These are phyloP conservation scores for Ammospiza maritima DNA, from an alignment of 2,797 vertebrate species.

Conservation along the genomic window DNA sequence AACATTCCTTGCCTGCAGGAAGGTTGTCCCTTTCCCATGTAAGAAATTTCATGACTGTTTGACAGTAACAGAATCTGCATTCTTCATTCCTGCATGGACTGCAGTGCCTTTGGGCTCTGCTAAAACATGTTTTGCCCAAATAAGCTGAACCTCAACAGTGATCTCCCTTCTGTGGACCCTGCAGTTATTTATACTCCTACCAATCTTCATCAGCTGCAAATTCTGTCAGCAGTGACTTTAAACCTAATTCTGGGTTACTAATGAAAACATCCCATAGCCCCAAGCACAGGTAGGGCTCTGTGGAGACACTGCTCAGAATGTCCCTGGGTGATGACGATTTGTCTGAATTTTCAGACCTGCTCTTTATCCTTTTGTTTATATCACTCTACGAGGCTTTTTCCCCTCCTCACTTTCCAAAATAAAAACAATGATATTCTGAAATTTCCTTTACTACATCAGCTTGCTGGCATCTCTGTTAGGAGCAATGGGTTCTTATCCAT, in stretches of 20 bases:
- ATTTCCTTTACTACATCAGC: background rate
- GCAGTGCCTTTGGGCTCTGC: background rate
- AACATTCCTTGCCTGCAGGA: background rate
- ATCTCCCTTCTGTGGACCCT: background rate
- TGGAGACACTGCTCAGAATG: background rate
- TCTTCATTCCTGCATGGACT: background rate
- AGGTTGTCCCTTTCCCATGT: background rate
- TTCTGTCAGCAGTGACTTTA: background rate
- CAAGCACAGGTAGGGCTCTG: background rate
- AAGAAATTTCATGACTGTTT: background rate
- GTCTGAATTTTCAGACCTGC: background rate
- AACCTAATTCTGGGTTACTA: background rate
- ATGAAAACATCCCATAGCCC: background rate
- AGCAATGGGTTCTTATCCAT: background rate
- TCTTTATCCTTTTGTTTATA: background rate
- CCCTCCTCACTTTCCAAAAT: background rate
- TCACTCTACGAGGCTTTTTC: background rate
- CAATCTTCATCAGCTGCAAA: constrained; percentile 7
- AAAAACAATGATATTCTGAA: background rate
- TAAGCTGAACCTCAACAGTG: background rate
- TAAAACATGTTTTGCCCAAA: background rate
- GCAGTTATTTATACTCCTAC: constrained; percentile 26
- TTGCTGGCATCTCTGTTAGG: background rate
- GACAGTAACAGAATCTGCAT: background rate
- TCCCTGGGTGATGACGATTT: background rate